Evolutionary conservation across 1,140 invertebrate genomes (phyloP), one percentile per base, ranked within the genome.

Genomic region (Akabosia matsudoensis): DNA sequence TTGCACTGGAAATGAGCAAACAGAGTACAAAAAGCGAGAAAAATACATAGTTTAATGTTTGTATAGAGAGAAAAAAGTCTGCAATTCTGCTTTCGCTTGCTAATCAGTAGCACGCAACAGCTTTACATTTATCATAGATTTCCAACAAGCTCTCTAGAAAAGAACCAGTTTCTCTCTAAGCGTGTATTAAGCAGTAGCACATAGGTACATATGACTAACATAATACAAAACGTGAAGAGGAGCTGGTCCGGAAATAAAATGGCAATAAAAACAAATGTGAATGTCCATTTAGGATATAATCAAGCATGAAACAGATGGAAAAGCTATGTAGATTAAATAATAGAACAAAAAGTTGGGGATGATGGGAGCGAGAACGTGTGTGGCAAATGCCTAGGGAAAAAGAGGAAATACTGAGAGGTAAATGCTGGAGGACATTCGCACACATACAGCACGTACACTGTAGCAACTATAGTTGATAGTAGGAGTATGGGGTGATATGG

Each of bases 271-370:
- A 31, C 61, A 67, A 67, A 67, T 67, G 61, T 67, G 61, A 67
- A 67, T 67, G 61, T 67, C 61, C 61, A 67, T 67, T 67, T 67
- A 28, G 61, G 61, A 67, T 30, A 67, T 67, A 67, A 67, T 67
- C 61, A 67, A 67, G 61, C 61, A 67, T 67, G 61, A 67, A 67
- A 67, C 61, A 67, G 61, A 67, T 67, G 61, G 61, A 67, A 67
- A 67, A 30, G 61, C 26, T 67, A n/a, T 67, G 61, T 67, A 67
- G 24, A 67, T 67, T 67, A 67, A 67, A 67, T 67, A 67, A 67
- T 67, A 67, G 61, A 67, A 67, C 30, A 31, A 67, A 67, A 30
- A 67, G 4, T 31, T 31, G 24, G 31, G 2, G 61, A 67, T 31
- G 61, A 67, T 67, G 61, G 28, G 30, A 67, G 61, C 24, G 24